These are phyloP conservation scores for Eupithecia centaureata DNA, from an alignment of 2,888 invertebrate genomes.

Conservation along the genomic window DNA sequence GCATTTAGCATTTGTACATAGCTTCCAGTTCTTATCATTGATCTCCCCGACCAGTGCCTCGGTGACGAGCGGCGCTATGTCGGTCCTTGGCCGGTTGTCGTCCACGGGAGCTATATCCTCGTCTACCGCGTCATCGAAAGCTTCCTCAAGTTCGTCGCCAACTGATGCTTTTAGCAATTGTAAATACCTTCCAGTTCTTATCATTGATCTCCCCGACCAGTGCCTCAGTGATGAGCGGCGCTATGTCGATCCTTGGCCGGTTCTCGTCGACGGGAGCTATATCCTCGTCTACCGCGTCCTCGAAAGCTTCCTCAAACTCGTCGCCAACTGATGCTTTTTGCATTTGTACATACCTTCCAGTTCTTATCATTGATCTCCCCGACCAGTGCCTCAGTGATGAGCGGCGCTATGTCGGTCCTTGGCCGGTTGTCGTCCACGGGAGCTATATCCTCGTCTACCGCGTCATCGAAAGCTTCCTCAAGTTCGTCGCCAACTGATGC, in stretches of 20 bases:
- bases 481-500: constrained; percentile 78
- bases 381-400: constrained; percentile 91
- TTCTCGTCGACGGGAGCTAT: constrained; percentile 85
- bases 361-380: constrained; percentile 94
- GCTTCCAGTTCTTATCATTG: constrained; percentile 41
- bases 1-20: too few species aligned
- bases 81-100: constrained; percentile 90
- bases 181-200: too few species aligned
- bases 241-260: constrained; percentile 91
- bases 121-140: constrained; percentile 66
- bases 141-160: constrained; percentile 74
- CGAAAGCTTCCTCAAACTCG: constrained; percentile 71
- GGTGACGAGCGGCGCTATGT: constrained; percentile 93
- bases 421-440: constrained; percentile 88
- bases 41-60: constrained; percentile 91
- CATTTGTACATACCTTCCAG: constrained; percentile 89
- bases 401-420: constrained; percentile 91
- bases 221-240: constrained; percentile 91
- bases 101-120: constrained; percentile 66
- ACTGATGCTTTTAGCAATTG: constrained; percentile 81
- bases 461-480: constrained; percentile 74
- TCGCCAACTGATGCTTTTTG: constrained; percentile 77
- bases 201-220: constrained; percentile 88
- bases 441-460: constrained; percentile 76
- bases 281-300: constrained; percentile 57